Evolutionary conservation across 2,888 invertebrate genomes (phyloP).

Genomic region (Troglohyphantes excavatus): DNA sequence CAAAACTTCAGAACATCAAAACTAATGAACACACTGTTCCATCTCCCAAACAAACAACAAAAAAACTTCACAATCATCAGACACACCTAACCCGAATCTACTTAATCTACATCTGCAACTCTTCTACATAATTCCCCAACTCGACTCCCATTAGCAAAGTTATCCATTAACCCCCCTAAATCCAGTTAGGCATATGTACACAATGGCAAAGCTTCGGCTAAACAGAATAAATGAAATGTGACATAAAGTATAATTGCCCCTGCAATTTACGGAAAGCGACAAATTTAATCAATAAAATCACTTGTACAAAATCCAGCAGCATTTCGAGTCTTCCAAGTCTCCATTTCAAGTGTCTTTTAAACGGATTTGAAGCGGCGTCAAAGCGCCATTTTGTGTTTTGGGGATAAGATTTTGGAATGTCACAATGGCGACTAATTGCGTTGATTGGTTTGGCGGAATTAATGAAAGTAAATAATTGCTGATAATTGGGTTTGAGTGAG

Average conservation of each 20-base stretch:
- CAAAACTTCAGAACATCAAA: no score
- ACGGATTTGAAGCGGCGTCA: no score
- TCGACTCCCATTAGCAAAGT: neutral
- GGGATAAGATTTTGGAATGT: no score
- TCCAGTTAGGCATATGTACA: neutral
- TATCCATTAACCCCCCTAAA: neutral
- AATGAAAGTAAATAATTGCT: no score
- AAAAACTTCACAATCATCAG: neutral
- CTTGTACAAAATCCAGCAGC: neutral
- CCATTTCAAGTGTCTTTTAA: no score
- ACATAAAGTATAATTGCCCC: neutral
- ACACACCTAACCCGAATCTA: neutral
- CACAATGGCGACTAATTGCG: no score
- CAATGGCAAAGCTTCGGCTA: neutral
- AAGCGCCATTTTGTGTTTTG: no score
- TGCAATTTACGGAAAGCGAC: neutral
- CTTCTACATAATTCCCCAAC: neutral
- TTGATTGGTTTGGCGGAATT: no score
- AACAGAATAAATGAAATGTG: neutral
- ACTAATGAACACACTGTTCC: no score
- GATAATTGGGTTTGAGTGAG: no score
- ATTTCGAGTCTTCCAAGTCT: neutral
- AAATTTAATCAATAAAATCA: neutral
- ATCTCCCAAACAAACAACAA: no score
- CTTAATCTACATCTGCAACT: neutral